phyloP scores from a whole-genome alignment of 1,140 invertebrate species.

The Drosophila malerkotliana region DNA sequence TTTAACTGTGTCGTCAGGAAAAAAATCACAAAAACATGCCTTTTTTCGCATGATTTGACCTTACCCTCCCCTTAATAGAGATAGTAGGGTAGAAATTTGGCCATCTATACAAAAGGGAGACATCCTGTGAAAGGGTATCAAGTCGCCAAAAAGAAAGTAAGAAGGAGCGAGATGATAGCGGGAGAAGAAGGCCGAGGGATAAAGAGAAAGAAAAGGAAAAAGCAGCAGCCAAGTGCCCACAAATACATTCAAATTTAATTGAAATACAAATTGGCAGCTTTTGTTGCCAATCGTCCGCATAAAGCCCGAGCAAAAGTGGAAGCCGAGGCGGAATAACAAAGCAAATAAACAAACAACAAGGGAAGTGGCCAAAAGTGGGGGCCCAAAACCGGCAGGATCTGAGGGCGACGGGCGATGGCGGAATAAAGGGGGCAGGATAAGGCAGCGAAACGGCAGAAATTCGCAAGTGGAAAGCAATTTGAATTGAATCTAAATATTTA shows the following conservation, averaged over 20 bases:
- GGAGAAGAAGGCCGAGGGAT: not conserved
- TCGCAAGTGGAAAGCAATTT: slow-evolving; percentile 52
- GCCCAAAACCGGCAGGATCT: slow-evolving; percentile 5
- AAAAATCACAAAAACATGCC: no score
- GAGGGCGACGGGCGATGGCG: slow-evolving; percentile 1
- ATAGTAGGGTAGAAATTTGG: no score
- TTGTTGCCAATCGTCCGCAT: slow-evolving; percentile 61
- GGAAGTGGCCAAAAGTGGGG: not conserved
- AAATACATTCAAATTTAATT: slow-evolving; percentile 73
- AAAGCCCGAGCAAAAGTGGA: slow-evolving; percentile 33
- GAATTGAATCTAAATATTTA: slow-evolving; percentile 61
- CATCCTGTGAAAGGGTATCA: not conserved
- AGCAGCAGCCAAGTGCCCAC: slow-evolving; percentile 52
- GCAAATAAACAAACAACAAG: slow-evolving; percentile 46
- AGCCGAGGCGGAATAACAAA: slow-evolving; percentile 41
- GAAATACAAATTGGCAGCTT: slow-evolving; percentile 72
- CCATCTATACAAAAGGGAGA: not conserved
- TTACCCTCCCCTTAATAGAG: no score
- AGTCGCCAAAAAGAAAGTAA: not conserved
- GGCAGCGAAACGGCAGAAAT: slow-evolving; percentile 15
- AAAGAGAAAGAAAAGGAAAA: slow-evolving; percentile 3
- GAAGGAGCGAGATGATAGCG: no score
- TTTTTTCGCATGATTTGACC: no score
- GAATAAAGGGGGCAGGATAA: not conserved
- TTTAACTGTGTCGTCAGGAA: no score